Evolutionary conservation across 2,888 invertebrate species (phyloP).

Genomic region (Isotomurus palustris): DNA sequence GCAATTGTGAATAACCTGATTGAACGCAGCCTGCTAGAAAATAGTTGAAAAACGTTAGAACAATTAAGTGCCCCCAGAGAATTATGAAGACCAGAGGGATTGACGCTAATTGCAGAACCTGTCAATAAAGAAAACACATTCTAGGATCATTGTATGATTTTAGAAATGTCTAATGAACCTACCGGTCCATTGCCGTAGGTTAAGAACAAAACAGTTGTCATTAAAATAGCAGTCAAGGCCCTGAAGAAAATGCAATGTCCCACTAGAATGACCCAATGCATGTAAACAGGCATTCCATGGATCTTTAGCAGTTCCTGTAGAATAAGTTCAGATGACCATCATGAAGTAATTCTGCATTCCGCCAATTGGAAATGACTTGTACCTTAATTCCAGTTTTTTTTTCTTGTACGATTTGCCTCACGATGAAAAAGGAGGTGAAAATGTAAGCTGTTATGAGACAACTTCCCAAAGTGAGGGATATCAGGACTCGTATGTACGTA

Average conservation of each 20-base stretch:
- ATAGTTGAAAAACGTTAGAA: conserved; percentile 28
- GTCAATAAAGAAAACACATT: not conserved
- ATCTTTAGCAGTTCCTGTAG: conserved; percentile 34
- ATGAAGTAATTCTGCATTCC: not conserved
- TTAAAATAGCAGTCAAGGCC: conserved; percentile 23
- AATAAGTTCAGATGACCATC: not conserved
- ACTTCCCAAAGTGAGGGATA: conserved; percentile 10
- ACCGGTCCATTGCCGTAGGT: conserved; percentile 25
- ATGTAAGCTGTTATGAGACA: conserved; percentile 25
- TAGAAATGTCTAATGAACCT: conserved; percentile 9
- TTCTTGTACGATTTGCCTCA: conserved; percentile 37
- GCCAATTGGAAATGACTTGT: no score
- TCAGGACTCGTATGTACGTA: conserved; percentile 5
- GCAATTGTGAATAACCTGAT: conserved; percentile 10
- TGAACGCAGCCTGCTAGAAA: conserved; percentile 14
- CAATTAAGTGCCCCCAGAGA: conserved; percentile 13
- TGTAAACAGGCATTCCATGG: conserved; percentile 30
- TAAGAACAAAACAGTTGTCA: conserved; percentile 17
- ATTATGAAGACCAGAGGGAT: conserved; percentile 1
- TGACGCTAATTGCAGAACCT: not conserved
- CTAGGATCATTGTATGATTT: no score
- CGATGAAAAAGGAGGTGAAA: conserved; percentile 37
- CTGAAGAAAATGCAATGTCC: conserved; percentile 34
- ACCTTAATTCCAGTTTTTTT: conserved; percentile 36
- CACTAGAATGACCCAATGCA: conserved; percentile 35